Percentiles rank a stretch among this genome's conserved stretches.
Conservation (phyloP, 2,888 invertebrate species). For the Liodrosophila aerea region DNA sequence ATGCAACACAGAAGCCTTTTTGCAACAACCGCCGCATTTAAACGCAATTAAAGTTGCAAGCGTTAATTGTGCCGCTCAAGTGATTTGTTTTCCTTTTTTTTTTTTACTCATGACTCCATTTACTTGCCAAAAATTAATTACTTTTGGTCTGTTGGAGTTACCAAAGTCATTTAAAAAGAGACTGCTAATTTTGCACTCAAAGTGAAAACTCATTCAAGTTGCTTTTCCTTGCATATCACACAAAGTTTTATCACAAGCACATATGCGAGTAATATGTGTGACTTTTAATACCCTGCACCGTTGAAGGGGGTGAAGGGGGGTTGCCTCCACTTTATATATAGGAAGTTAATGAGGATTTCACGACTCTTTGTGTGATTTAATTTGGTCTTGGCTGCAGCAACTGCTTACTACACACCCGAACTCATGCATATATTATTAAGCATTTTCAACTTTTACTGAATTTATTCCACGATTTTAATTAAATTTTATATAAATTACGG, state of each 20-base stretch:
- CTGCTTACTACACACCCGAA: too few relatives aligned
- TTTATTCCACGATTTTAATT: too few relatives aligned
- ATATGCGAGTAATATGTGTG: too few relatives aligned
- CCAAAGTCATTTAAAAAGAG: constrained; percentile 43
- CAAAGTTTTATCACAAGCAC: background rate
- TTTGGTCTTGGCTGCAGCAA: too few relatives aligned
- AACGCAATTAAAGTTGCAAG: constrained; percentile 69
- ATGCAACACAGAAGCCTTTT: constrained; percentile 4
- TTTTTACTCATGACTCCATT: constrained; percentile 4
- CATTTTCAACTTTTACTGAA: too few relatives aligned
- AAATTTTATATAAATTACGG: too few relatives aligned
- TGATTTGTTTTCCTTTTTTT: constrained; percentile 11
- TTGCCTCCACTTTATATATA: too few relatives aligned
- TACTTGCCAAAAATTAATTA: constrained; percentile 61
- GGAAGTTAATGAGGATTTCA: too few relatives aligned
- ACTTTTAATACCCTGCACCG: too few relatives aligned
- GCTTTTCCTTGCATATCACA: background rate
- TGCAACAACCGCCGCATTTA: constrained; percentile 41
- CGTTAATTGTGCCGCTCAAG: constrained; percentile 57
- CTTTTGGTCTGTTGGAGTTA: constrained; percentile 39
- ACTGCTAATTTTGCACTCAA: background rate
- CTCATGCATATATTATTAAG: too few relatives aligned
- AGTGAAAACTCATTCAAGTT: background rate
- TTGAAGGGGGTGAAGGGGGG: too few relatives aligned
- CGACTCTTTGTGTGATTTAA: too few relatives aligned